A percentile compares a stretch with the other conserved stretches of the same genome.
Evolutionary conservation across 2,888 invertebrate species (phyloP).

Genomic region (Argyresthia goedartella): DNA sequence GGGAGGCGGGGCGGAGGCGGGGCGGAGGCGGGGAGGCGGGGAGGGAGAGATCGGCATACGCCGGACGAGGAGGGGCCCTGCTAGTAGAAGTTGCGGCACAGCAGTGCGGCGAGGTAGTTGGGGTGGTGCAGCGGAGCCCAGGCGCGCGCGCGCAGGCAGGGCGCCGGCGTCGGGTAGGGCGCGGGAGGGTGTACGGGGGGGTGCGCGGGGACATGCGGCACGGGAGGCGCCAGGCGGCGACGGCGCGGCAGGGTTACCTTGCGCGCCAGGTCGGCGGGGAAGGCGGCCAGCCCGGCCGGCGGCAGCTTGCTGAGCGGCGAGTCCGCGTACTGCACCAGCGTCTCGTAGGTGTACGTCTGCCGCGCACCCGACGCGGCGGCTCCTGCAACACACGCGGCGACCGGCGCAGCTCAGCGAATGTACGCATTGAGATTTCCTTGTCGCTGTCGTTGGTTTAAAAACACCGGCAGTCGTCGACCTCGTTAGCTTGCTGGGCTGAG

Average conservation of each 20-base stretch:
- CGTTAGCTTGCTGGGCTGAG: no score
- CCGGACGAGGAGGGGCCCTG: not conserved
- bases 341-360: slow-evolving; percentile 64
- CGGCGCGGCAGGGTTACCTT: slow-evolving; percentile 35
- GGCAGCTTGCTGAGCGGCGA: slow-evolving; percentile 68
- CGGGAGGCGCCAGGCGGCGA: slow-evolving; percentile 26
- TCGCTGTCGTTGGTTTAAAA: no score
- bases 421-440: no score
- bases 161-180: slow-evolving; percentile 17
- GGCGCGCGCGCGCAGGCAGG: slow-evolving; percentile 21
- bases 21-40: not conserved
- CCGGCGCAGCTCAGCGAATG: no score
- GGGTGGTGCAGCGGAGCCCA: slow-evolving; percentile 45
- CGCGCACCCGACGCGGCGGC: slow-evolving; percentile 39
- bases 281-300: slow-evolving; percentile 55
- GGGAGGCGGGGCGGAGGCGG: no score
- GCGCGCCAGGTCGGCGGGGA: slow-evolving; percentile 66
- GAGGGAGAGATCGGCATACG: slow-evolving; percentile 10
- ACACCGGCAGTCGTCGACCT: no score
- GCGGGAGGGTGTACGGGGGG: slow-evolving; percentile 13
- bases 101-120: slow-evolving; percentile 59
- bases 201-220: no score
- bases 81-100: slow-evolving; percentile 61
- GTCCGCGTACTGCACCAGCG: slow-evolving; percentile 67
- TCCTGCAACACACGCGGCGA: no score